These are phyloP conservation scores for Muschampia plurimacula DNA, from an alignment of 2,888 invertebrate species.

Conservation along the genomic window DNA sequence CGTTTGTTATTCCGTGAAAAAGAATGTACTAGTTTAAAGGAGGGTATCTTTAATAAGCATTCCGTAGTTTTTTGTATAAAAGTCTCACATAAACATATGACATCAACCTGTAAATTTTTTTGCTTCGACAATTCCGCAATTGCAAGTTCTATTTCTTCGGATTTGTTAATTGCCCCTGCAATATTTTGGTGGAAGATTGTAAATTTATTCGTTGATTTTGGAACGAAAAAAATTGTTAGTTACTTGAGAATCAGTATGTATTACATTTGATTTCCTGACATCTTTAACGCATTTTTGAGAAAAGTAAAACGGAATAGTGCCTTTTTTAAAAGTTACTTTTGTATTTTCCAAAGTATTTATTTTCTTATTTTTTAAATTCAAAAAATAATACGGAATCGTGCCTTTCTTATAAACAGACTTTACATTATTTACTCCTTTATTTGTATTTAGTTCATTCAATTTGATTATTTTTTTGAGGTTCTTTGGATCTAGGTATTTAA, in stretches of 20 bases:
- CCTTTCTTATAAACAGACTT: neutral
- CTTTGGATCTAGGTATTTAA: slow-evolving; percentile 1
- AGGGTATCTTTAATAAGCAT: neutral
- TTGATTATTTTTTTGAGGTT: neutral
- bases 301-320: slow-evolving; percentile 6
- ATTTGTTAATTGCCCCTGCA: slow-evolving; percentile 7
- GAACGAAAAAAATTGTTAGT: slow-evolving; percentile 1
- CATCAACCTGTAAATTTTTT: neutral
- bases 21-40: neutral
- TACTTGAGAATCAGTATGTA: neutral
- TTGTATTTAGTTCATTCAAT: neutral
- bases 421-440: neutral
- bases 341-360: neutral
- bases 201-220: neutral
- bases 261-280: neutral
- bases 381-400: slow-evolving; percentile 6
- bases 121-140: neutral
- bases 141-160: neutral
- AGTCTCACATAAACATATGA: slow-evolving; percentile 4
- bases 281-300: neutral
- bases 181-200: slow-evolving; percentile 10
- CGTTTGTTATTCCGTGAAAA: neutral
- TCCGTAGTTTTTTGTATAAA: neutral
- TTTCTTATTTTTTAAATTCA: neutral
- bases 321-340: neutral